Evolutionary conservation across 2,113 vertebrate species (phyloP).

Genomic region (Festucalex cinctus): DNA sequence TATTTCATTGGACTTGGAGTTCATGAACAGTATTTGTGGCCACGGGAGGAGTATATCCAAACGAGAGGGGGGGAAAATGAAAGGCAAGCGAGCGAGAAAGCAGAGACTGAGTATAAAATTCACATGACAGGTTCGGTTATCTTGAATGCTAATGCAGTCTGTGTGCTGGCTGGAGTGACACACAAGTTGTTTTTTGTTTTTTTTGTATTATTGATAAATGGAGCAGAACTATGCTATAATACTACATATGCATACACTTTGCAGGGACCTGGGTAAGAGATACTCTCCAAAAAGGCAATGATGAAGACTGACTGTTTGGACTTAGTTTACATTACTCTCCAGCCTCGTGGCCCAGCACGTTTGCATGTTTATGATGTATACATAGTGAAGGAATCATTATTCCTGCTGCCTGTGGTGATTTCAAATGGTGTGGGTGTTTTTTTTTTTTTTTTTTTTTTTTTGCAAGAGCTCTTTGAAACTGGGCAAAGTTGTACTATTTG

Average conservation of each 20-base stretch:
- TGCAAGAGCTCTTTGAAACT: slow-evolving; percentile 23
- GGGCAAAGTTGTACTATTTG: slow-evolving; percentile 22
- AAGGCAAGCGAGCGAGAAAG: slow-evolving; percentile 42
- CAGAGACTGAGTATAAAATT: slow-evolving; percentile 67
- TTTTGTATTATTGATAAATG: slow-evolving; percentile 69
- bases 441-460: slow-evolving; percentile 19
- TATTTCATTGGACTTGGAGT: slow-evolving; percentile 22
- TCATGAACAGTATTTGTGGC: slow-evolving; percentile 18
- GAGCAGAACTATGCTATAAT: slow-evolving; percentile 57
- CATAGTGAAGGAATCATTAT: slow-evolving; percentile 57
- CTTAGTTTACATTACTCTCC: slow-evolving; percentile 58
- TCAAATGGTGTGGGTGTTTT: slow-evolving; percentile 47
- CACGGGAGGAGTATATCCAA: slow-evolving; percentile 40
- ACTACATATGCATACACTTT: slow-evolving; percentile 55
- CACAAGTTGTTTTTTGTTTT: slow-evolving; percentile 24
- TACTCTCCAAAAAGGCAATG: slow-evolving; percentile 50
- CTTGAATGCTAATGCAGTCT: slow-evolving; percentile 67
- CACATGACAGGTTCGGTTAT: slow-evolving; percentile 69
- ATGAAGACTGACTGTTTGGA: slow-evolving; percentile 65
- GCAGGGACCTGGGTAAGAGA: slow-evolving; percentile 34
- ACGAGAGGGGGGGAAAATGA: slow-evolving; percentile 15
- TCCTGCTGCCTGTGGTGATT: slow-evolving; percentile 50
- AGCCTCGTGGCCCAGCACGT: slow-evolving; percentile 32
- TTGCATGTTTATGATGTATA: slow-evolving; percentile 59
- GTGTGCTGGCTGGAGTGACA: slow-evolving; percentile 67